phyloP scores from a whole-genome alignment of 2,888 invertebrate genomes.

The Gryllus longicercus region DNA sequence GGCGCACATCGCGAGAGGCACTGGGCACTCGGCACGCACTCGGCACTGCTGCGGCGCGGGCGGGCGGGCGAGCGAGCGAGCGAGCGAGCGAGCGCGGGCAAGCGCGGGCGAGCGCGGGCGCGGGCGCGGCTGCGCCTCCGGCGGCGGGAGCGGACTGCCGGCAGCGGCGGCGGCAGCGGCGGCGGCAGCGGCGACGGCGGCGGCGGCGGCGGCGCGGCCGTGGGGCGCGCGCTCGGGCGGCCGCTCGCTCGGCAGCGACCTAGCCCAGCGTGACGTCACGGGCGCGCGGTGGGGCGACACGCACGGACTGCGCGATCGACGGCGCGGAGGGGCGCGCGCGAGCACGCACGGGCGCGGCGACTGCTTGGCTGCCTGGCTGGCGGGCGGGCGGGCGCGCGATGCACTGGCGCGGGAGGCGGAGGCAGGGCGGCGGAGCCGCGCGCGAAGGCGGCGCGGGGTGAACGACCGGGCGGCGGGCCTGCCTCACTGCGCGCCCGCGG shows the following conservation, averaged over 20 bases:
- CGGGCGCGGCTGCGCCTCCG: not conserved
- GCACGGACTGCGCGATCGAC: constrained; percentile 32
- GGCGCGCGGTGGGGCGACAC: constrained; percentile 33
- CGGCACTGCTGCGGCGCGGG: not conserved
- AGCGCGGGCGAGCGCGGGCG: too few species aligned
- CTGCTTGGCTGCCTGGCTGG: constrained; percentile 30
- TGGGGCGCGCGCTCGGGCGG: constrained; percentile 18
- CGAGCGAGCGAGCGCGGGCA: too few species aligned
- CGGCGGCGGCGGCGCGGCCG: not conserved
- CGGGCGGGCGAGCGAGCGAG: too few species aligned
- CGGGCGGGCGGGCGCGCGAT: constrained; percentile 29
- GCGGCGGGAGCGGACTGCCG: not conserved
- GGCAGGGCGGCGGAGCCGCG: constrained; percentile 32
- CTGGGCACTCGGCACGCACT: not conserved
- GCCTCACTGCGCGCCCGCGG: constrained; percentile 27
- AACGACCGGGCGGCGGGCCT: constrained; percentile 26
- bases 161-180: too few species aligned
- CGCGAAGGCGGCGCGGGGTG: constrained; percentile 31
- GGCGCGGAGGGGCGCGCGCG: constrained; percentile 28
- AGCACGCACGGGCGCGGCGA: constrained; percentile 30
- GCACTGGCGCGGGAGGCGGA: constrained; percentile 33
- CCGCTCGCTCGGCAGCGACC: not conserved
- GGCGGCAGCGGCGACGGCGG: not conserved
- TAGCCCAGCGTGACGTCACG: constrained; percentile 29
- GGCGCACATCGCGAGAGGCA: not conserved